phyloP scores from a whole-genome alignment of 2,888 invertebrate genomes.

The Hirtodrosophila confusa region DNA sequence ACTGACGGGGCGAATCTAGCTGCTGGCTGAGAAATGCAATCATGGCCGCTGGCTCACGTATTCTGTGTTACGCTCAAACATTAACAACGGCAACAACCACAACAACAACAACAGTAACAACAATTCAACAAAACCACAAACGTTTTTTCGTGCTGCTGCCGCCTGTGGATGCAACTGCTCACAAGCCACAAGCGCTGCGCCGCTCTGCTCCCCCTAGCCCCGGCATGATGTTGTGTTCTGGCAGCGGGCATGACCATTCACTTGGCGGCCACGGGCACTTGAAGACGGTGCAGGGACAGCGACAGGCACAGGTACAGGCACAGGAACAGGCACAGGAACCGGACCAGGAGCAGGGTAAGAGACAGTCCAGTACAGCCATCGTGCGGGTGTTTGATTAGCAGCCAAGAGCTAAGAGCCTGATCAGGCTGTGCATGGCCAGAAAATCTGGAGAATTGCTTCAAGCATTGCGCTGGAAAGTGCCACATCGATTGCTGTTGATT shows the following conservation, averaged over 20 bases:
- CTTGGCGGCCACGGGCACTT: conserved; percentile 28
- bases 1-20: conserved; percentile 3
- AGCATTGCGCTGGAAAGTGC: conserved; percentile 51
- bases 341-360: conserved; percentile 1
- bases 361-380: conserved; percentile 42
- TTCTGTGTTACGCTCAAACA: conserved; percentile 84
- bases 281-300: background rate
- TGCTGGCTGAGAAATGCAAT: conserved; percentile 69
- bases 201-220: conserved; percentile 1
- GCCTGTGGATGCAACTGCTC: conserved; percentile 40
- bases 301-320: background rate
- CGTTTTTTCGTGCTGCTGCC: conserved; percentile 74
- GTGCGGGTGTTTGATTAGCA: conserved; percentile 76
- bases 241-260: conserved; percentile 71
- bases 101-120: conserved; percentile 24
- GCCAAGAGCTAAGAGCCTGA: conserved; percentile 28
- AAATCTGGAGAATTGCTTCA: conserved; percentile 7
- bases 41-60: conserved; percentile 82
- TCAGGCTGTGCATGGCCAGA: background rate
- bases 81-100: conserved; percentile 75
- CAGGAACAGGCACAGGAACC: background rate
- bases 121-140: conserved; percentile 67
- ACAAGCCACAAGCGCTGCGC: background rate
- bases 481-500: conserved; percentile 66
- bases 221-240: conserved; percentile 52